Evolutionary conservation across 2,888 invertebrate species (phyloP).

Genomic region (Troides aeacus): DNA sequence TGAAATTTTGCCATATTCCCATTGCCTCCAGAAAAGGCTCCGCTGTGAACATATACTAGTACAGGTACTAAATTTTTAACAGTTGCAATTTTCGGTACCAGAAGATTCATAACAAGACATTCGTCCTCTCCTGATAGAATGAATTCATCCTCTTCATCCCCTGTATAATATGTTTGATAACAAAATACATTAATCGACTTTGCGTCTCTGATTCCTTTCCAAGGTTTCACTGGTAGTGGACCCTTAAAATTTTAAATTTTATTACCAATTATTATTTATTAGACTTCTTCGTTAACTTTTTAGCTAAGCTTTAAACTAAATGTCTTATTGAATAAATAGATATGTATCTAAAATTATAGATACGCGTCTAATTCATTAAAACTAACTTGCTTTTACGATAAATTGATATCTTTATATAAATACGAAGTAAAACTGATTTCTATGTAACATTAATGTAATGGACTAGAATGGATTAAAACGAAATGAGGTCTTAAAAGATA

Average conservation of each 20-base stretch:
- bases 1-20: conserved; percentile 70
- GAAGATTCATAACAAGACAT: conserved; percentile 57
- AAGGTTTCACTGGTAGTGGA: conserved; percentile 59
- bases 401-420: no score
- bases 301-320: no score
- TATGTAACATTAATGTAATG: no score
- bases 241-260: conserved; percentile 48
- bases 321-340: no score
- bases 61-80: conserved; percentile 62
- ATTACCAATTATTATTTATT: no score
- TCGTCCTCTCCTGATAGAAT: conserved; percentile 59
- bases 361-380: no score
- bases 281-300: no score
- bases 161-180: conserved; percentile 58
- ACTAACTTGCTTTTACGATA: no score
- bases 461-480: no score
- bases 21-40: conserved; percentile 64
- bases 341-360: no score
- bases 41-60: conserved; percentile 67
- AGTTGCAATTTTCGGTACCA: conserved; percentile 57
- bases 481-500: no score
- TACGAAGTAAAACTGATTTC: no score
- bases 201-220: conserved; percentile 52
- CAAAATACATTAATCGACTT: conserved; percentile 48
- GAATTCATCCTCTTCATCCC: conserved; percentile 46